Evolutionary conservation across 2,888 invertebrate species (phyloP), one percentile per base, ranked within the genome.

Genomic region (Tortricodes alternella): DNA sequence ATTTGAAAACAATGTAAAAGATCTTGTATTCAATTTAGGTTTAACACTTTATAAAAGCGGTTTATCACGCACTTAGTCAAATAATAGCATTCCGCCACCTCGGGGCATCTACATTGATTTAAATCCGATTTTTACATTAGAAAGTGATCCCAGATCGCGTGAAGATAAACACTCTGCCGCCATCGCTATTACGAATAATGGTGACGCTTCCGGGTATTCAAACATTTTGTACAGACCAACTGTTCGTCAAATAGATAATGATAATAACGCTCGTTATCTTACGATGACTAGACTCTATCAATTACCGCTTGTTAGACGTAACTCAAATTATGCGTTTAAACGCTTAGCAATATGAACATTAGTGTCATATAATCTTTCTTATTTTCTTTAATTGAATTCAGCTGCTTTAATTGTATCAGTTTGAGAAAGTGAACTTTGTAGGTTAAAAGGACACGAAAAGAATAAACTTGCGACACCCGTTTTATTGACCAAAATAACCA

Each of bases 161-260:
- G 78, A 67, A 59, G 66, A 68, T 77, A 75, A 76, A 71, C 48
- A 59, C 46, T 49, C 34, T 2, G 49, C 58, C 46, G 52, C 53
- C 46, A 60, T 57, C 46, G 52, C 53, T 43, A 60, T 62, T 58
- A 59, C 29, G 27, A 50, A 62, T 71, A 70, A 73, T 70, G 62
- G 55, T 61, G 57, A 58, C 62, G 75, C 76, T 77, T 79, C 78
- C 78, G 78, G 77, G 70, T 69, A 68, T 68, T 67, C 65, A 68
- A 69, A 71, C 64, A 71, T 61, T 61, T 44, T 68, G 63, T 64
- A 65, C 65, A 58, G 64, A 59, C 62, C 65, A 65, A 63, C 66
- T 68, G 68, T 62, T 68, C 62, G 62, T 60, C 46, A 67, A 65
- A 62, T 64, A 61, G 62, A 59, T 65, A 56, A 60, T 59, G 57